phyloP scores from a whole-genome alignment of 2,888 invertebrate genomes.

The Protonemura montana region DNA sequence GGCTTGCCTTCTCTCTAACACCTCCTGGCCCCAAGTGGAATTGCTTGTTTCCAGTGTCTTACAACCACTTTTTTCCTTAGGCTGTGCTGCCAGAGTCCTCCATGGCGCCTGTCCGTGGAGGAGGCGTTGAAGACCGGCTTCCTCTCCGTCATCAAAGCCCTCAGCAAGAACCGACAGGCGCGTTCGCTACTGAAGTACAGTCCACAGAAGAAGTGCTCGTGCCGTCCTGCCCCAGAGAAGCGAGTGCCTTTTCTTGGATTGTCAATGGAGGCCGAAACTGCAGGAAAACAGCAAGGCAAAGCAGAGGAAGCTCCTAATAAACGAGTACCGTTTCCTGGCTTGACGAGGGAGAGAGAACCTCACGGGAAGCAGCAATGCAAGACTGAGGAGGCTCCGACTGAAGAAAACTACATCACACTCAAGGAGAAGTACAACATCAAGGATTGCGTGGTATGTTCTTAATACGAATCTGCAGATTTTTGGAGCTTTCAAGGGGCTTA shows the following conservation, averaged over 20 bases:
- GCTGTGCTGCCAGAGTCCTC: conserved; percentile 52
- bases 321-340: too few species aligned
- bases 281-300: background rate
- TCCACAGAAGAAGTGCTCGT: conserved; percentile 72
- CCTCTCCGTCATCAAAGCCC: conserved; percentile 73
- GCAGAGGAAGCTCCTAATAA: background rate
- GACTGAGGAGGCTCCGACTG: too few species aligned
- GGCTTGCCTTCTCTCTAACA: too few species aligned
- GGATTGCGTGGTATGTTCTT: conserved; percentile 54
- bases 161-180: conserved; percentile 80
- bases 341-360: too few species aligned
- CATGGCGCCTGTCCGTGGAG: conserved; percentile 55
- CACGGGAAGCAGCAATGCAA: too few species aligned
- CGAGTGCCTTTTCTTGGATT: conserved; percentile 58
- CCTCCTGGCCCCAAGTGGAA: too few species aligned
- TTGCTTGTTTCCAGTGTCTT: too few species aligned
- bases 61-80: too few species aligned
- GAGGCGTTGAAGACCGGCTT: conserved; percentile 75
- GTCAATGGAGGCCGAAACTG: conserved; percentile 47
- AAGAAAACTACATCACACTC: conserved; percentile 51
- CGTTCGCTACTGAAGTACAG: conserved; percentile 78
- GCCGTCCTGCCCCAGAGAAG: conserved; percentile 52
- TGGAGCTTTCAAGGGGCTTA: too few species aligned
- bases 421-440: conserved; percentile 57
- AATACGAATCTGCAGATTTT: too few species aligned